These are phyloP conservation scores for Punctoribates punctum DNA, from an alignment of 2,888 invertebrate species.

Conservation along the genomic window DNA sequence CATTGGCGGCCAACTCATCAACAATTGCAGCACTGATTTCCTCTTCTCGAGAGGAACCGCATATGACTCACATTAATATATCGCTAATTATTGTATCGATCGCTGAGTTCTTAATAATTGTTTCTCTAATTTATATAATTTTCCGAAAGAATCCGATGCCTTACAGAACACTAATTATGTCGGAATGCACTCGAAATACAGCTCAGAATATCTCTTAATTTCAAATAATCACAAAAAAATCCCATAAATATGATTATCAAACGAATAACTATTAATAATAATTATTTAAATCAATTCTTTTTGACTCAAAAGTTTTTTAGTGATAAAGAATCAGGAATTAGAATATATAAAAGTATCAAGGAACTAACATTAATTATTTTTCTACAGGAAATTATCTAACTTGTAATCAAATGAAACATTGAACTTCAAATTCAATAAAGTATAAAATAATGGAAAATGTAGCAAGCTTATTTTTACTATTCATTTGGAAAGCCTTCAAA, in stretches of 20 bases:
- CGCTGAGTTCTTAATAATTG: not conserved
- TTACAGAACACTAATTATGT: slow-evolving; percentile 19
- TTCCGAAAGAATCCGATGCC: slow-evolving; percentile 11
- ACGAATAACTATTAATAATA: not conserved
- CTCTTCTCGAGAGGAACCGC: not conserved
- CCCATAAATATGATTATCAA: not conserved
- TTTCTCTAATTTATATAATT: not conserved
- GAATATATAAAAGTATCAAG: too few relatives aligned
- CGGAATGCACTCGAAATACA: slow-evolving; percentile 3
- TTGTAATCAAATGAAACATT: too few relatives aligned
- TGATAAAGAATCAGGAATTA: too few relatives aligned
- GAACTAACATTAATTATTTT: too few relatives aligned
- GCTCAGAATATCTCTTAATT: not conserved
- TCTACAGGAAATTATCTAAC: too few relatives aligned
- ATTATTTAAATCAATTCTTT: too few relatives aligned
- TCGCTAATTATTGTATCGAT: not conserved
- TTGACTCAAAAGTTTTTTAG: too few relatives aligned
- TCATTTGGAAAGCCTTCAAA: too few relatives aligned
- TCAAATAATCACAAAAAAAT: not conserved
- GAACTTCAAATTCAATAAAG: too few relatives aligned
- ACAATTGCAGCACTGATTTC: slow-evolving; percentile 10
- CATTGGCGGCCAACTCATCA: not conserved
- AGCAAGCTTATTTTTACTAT: too few relatives aligned
- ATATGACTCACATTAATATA: not conserved
- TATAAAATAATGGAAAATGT: too few relatives aligned